Evolutionary conservation across 2,113 vertebrate genomes (phyloP), one percentile per base, ranked within the genome.

Genomic region (Tyrannus savana): DNA sequence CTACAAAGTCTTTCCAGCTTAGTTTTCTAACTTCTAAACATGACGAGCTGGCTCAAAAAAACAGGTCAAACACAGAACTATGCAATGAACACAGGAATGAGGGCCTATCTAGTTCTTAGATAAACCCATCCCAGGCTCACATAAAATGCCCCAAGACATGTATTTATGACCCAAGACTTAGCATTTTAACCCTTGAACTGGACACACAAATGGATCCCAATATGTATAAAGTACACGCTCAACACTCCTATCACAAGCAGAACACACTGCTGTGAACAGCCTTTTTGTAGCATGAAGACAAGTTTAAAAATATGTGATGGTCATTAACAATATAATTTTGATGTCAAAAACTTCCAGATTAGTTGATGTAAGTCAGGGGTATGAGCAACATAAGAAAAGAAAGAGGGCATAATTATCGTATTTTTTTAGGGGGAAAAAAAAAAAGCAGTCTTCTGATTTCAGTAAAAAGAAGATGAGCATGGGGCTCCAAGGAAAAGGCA

Each of bases 401-500:
- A 72, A 28, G 7, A 63, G 15, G 15, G 6, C 4, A 58, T 47
- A 53, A 89, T 41, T 41, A 78, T 23, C 7, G 1, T 33, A 68
- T 63, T 80, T 91, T 75, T 66, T 76, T 50, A n/a, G 31, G 16
- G 1, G 7, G 13, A 80, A 69, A 86, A 89, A 84, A 81, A 84
- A 84, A 81, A 84, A 24, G 3, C 6, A 52, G n/a, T 31, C 41
- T 41, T 84, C 68, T 64, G 25, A 79, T 83, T 75, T 62, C 37
- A 60, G 33, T 46, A 59, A 56, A 88, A 84, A 62, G 47, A 17
- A 64, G 24, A 67, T 27, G 3, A 14, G 13, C 39, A 73, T 3
- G 7, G 12, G 46, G 16, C 10, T 73, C 25, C 0, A 0, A 8
- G 7, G 42, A 58, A 74, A 89, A 66, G 12, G 18, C 39, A 21